Percentiles rank a stretch among this genome's conserved stretches.
Conservation (phyloP, 1,140 invertebrate species). For the Sitobion miscanthi region DNA sequence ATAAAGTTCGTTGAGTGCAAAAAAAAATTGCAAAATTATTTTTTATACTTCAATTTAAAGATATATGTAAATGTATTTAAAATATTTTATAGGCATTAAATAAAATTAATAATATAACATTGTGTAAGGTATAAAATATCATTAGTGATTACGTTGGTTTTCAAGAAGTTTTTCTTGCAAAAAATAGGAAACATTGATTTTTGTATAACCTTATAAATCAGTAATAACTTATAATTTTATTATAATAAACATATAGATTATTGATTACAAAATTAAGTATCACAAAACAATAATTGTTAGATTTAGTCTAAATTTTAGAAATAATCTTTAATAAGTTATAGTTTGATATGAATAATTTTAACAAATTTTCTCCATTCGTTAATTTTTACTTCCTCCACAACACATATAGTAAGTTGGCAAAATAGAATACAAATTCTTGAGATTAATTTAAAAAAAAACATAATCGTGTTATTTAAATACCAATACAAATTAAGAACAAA, state of each 20-base stretch:
- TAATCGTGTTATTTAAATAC: neutral
- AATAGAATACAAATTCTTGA: neutral
- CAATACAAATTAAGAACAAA: neutral
- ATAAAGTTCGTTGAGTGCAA: no score
- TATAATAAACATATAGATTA: neutral
- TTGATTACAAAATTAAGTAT: conserved; percentile 25
- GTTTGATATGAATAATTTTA: neutral
- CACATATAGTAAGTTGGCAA: neutral
- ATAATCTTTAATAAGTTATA: neutral
- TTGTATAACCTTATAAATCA: neutral
- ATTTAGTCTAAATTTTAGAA: neutral
- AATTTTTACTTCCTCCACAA: neutral
- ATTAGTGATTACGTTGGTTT: neutral
- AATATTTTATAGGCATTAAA: neutral
- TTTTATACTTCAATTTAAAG: no score
- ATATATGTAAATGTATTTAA: neutral
- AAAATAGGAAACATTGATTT: neutral
- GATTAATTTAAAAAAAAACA: neutral
- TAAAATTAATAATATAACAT: neutral
- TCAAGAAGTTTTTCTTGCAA: neutral
- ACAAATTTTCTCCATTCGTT: no score
- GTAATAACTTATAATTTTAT: neutral
- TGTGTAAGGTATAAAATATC: neutral
- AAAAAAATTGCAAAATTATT: no score
- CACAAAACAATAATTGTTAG: conserved; percentile 17